A percentile compares a stretch with the other conserved stretches of the same genome.
Evolutionary conservation across 2,888 invertebrate species (phyloP).

Genomic region (Andrena marginata): DNA sequence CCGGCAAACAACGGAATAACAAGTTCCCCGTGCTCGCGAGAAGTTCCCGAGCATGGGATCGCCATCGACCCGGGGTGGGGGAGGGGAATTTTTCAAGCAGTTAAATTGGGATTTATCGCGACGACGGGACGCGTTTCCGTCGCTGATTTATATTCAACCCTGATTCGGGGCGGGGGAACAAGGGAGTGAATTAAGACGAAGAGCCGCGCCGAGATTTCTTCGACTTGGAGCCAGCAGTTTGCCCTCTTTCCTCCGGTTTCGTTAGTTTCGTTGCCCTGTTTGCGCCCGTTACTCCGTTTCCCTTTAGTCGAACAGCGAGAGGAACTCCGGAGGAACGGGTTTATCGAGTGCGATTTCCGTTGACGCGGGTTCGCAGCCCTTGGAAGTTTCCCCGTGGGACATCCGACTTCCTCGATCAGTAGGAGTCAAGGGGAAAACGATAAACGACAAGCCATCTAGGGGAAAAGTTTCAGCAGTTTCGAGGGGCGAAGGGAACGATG

Average conservation of each 20-base stretch:
- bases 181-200: slow-evolving; percentile 34
- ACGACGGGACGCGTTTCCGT: slow-evolving; percentile 5
- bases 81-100: slow-evolving; percentile 27
- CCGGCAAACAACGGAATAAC: slow-evolving; percentile 19
- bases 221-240: neutral
- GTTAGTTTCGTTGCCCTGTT: neutral
- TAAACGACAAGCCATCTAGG: slow-evolving; percentile 9
- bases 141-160: slow-evolving; percentile 36
- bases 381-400: neutral
- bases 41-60: neutral
- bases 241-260: neutral
- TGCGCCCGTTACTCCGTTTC: neutral
- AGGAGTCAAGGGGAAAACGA: slow-evolving; percentile 8
- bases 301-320: neutral
- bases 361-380: neutral
- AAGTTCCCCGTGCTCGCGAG: neutral
- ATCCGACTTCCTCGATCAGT: neutral
- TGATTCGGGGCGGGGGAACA: neutral
- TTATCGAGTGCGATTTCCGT: slow-evolving; percentile 13
- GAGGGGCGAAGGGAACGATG: neutral
- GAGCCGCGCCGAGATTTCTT: neutral
- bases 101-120: slow-evolving; percentile 53
- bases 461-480: slow-evolving; percentile 16
- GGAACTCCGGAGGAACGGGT: neutral
- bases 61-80: neutral